Evolutionary conservation across 37 sponge, comb jelly and placozoan genomes (phyloP), one percentile per base, ranked within the genome.

Genomic region (Eunapius fragilis): DNA sequence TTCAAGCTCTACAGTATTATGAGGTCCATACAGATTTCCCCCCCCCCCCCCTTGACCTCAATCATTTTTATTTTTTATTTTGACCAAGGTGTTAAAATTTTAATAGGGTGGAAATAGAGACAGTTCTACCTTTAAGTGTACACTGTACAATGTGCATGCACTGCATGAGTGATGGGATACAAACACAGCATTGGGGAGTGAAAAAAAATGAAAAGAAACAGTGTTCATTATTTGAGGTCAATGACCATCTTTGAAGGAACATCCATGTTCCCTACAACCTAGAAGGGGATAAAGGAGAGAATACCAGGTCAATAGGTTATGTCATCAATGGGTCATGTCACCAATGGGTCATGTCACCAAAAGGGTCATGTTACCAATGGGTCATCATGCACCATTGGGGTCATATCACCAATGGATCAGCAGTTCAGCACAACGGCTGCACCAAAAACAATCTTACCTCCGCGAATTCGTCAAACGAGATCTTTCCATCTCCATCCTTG

Each of bases 401-500:
- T n/a, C n/a, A n/a, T n/a, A n/a, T n/a, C n/a, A n/a, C n/a, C n/a
- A 14, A 27, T 31, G 19, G 58, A 28, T 9, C 14, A 27, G 76
- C 75, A 41, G 30, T 31, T 33, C 38, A 30, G 77, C 35, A 13
- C n/a, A 58, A 58, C 58, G 14, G 58, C 41, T 41, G 41, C 41
- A 9, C 6, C 41, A 41, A 41, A 3, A 41, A 41, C n/a, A n/a
- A n/a, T n/a, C 94, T 88, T 17, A 98, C 99, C 49, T 89, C 88
- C 70, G 91, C 84, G 72, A 99, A 97, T 69, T 97, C 99, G 37
- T 99, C 93, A 77, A 87, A 99, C 22, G 97, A 96, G n/a, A 99
- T 99, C 69, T 97, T 99, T 11, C 99, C 99, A 90, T 99, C 99
- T 4, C 93, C 94, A 81, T 99, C 99, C 47, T 93, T 94, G 87